Base-by-base conservation (phyloP, 2,113 vertebrate genomes). In the Platycercus adscitus region DNA sequence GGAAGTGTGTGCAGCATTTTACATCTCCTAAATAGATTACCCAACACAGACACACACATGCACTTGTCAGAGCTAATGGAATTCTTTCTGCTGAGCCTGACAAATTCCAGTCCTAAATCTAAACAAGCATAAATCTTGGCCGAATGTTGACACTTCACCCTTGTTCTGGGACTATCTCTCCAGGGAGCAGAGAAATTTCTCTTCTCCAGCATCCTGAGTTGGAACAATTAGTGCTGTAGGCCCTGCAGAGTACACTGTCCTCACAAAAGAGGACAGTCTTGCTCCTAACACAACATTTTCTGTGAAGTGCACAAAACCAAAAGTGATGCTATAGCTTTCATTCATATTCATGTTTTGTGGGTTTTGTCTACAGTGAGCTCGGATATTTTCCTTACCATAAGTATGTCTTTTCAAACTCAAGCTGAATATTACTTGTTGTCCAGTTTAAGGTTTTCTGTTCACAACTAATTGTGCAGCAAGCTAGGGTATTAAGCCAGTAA, bases 121-220 rank as follows among this genome's bases (percentile, higher is more conserved):
- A 94, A 96, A 94, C 90, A 94, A 80, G 72, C 85, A 93, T 96
- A 92, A 96, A 95, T 93, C 92, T 86, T 84, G 79, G 39, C 52
- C 44, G 75, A 70, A 70, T 52, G 90, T 80, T 94, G 87, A 85
- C 65, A 70, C 79, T 94, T 86, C 43, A 58, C 61, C 69, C 46
- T 93, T 58, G 47, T 95, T 41, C 49, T 77, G 66, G 44, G 66
- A 17, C 43, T 70, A 2, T 11, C 26, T 92, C 49, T 91, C 58
- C 8, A 66, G 70, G 58, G 46, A 87, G 39, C 65, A 68, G 29
- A 81, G 73, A 87, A 87, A 92, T 92, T 96, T 95, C 53, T 70
- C 16, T 75, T 85, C 82, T 90, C 31, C 43, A 33, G 41, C 66
- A 80, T 76, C 31, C 68, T 58, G 44, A 63, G 35, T 64, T 58